Conservation (phyloP, 2,888 invertebrate genomes). For the Lycia hirtaria region DNA sequence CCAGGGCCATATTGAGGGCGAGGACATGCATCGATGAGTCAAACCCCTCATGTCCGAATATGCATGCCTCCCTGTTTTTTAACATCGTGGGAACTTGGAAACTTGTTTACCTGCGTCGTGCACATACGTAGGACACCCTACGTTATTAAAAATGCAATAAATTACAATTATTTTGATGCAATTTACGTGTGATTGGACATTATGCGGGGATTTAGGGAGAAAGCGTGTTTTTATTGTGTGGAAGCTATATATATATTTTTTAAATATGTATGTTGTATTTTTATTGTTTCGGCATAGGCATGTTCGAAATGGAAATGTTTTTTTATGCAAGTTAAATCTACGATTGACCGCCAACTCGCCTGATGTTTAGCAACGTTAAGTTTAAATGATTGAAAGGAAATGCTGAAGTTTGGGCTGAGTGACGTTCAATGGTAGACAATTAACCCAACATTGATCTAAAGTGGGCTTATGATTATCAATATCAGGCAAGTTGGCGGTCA, state of each 20-base stretch:
- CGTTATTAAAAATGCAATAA: slow-evolving; percentile 77
- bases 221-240: slow-evolving; percentile 24
- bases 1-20: slow-evolving; percentile 45
- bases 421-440: too few species aligned
- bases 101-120: slow-evolving; percentile 69
- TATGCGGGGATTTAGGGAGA: slow-evolving; percentile 52
- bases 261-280: slow-evolving; percentile 17
- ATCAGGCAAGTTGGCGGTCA: too few species aligned
- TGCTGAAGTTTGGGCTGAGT: too few species aligned
- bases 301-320: background rate
- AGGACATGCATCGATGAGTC: slow-evolving; percentile 62
- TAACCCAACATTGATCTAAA: too few species aligned
- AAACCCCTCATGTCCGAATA: slow-evolving; percentile 66
- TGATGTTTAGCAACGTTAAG: too few species aligned
- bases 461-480: too few species aligned
- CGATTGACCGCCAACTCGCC: too few species aligned
- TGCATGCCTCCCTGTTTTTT: slow-evolving; percentile 67
- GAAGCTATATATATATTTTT: slow-evolving; percentile 27
- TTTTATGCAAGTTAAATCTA: too few species aligned
- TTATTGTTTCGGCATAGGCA: background rate
- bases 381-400: too few species aligned
- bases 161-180: slow-evolving; percentile 78
- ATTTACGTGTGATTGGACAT: slow-evolving; percentile 68
- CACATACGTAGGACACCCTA: slow-evolving; percentile 57
- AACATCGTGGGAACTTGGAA: slow-evolving; percentile 79